phyloP scores from a whole-genome alignment of 2,797 vertebrate species.

The Fistularia tabacaria region DNA sequence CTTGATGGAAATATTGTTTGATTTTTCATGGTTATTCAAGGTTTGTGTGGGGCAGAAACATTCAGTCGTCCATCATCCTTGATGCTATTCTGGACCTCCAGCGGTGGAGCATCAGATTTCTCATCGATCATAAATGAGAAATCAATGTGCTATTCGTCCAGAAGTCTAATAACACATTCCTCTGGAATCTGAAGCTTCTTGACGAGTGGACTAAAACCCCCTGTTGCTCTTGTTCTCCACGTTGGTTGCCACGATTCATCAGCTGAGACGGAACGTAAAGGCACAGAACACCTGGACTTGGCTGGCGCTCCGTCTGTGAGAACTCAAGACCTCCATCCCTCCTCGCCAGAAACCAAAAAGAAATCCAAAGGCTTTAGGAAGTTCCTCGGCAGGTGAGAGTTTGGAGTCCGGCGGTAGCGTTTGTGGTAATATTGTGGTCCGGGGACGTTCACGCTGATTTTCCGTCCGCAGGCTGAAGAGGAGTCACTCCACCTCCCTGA shows the following conservation, averaged over 20 bases:
- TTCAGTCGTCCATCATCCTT: slow-evolving; percentile 50
- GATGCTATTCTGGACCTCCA: slow-evolving; percentile 41
- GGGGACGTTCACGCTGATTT: not conserved
- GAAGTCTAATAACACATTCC: too few species aligned
- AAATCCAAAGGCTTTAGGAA: slow-evolving; percentile 90
- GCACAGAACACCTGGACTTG: slow-evolving; percentile 86
- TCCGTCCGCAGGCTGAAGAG: slow-evolving; percentile 80
- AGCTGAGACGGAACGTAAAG: slow-evolving; percentile 85
- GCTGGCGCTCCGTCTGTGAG: slow-evolving; percentile 72
- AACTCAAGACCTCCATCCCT: slow-evolving; percentile 65
- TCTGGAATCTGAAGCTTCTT: too few species aligned
- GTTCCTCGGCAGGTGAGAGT: slow-evolving; percentile 86
- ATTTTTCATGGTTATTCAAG: not conserved
- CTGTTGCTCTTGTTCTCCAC: too few species aligned
- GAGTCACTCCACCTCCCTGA: slow-evolving; percentile 92
- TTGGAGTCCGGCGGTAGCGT: not conserved
- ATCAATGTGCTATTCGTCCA: too few species aligned
- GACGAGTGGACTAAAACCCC: too few species aligned
- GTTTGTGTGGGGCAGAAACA: slow-evolving; percentile 14
- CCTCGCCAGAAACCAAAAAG: slow-evolving; percentile 88
- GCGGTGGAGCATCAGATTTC: too few species aligned
- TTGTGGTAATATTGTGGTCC: too few species aligned
- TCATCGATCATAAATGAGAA: too few species aligned
- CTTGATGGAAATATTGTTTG: not conserved
- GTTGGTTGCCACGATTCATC: not conserved